Evolutionary conservation across 2,113 vertebrate genomes (phyloP).

Genomic region (Epinephelus lanceolatus): DNA sequence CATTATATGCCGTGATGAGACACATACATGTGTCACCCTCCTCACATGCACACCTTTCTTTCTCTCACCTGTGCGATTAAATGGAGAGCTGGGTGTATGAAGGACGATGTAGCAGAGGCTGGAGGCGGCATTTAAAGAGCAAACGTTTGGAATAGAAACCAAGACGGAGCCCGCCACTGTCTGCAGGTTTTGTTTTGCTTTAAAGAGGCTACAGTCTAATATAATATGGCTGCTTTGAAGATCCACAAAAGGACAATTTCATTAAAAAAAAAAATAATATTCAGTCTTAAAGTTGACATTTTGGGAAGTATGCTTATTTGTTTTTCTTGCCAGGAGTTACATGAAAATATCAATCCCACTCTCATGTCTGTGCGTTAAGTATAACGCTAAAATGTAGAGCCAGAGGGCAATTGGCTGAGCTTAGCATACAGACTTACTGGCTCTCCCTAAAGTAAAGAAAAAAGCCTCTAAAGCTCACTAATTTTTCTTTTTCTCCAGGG

Average conservation of each 20-base stretch:
- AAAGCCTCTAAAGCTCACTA: neutral
- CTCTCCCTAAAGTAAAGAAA: neutral
- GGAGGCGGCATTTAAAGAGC: constrained; percentile 4
- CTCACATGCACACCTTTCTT: neutral
- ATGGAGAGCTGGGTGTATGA: neutral
- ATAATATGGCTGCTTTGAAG: neutral
- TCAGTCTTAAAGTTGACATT: neutral
- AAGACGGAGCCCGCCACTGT: neutral
- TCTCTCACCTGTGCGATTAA: constrained; percentile 5
- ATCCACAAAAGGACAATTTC: neutral
- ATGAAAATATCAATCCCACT: neutral
- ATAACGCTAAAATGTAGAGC: neutral
- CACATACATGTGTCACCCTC: neutral
- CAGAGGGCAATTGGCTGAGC: neutral
- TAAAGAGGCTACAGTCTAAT: neutral
- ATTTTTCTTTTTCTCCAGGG: neutral
- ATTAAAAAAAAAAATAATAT: neutral
- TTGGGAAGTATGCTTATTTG: constrained; percentile 3
- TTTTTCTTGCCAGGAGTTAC: neutral
- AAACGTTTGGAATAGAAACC: neutral
- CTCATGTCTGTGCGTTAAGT: neutral
- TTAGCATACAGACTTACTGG: neutral
- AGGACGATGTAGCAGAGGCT: neutral
- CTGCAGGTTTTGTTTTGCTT: constrained; percentile 13
- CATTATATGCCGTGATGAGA: neutral